Evolutionary conservation across 2,797 vertebrate species (phyloP).

Genomic region (Pseudochaenichthys georgianus): DNA sequence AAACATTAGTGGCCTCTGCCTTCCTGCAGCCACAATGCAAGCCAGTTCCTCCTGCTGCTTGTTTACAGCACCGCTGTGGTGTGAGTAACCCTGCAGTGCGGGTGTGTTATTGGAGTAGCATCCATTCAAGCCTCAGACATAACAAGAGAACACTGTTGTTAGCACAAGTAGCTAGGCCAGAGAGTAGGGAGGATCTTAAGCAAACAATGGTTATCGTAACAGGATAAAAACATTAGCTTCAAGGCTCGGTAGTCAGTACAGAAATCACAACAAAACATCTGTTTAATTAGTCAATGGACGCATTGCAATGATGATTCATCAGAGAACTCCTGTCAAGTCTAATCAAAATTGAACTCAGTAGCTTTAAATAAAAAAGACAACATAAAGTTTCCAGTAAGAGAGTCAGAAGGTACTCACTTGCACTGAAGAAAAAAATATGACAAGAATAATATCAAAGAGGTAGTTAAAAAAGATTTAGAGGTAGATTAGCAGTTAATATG

Average conservation of each 20-base stretch:
- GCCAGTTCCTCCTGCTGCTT: conserved; percentile 40
- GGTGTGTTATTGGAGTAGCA: conserved; percentile 19
- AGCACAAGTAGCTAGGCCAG: conserved; percentile 8
- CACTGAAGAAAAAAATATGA: neutral
- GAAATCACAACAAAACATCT: conserved; percentile 8
- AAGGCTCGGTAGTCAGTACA: neutral
- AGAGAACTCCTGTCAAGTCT: neutral
- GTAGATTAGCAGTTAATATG: too few relatives aligned
- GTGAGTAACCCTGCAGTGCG: conserved; percentile 26
- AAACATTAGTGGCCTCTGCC: conserved; percentile 71
- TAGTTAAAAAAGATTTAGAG: too few relatives aligned
- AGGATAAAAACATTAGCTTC: conserved; percentile 10
- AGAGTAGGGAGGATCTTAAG: conserved; percentile 2
- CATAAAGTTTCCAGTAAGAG: neutral
- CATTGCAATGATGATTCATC: conserved; percentile 1
- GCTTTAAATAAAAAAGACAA: conserved; percentile 1
- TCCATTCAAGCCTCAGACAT: conserved; percentile 34
- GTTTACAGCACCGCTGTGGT: conserved; percentile 49
- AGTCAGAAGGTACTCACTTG: neutral
- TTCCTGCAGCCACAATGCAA: conserved; percentile 52
- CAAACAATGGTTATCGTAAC: conserved; percentile 2
- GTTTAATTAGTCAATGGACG: neutral
- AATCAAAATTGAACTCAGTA: neutral
- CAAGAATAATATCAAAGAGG: neutral
- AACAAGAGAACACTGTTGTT: conserved; percentile 32